Evolutionary conservation across 2,888 invertebrate genomes (phyloP), one percentile per base, ranked within the genome.

Genomic region (Alloplasta piceator): DNA sequence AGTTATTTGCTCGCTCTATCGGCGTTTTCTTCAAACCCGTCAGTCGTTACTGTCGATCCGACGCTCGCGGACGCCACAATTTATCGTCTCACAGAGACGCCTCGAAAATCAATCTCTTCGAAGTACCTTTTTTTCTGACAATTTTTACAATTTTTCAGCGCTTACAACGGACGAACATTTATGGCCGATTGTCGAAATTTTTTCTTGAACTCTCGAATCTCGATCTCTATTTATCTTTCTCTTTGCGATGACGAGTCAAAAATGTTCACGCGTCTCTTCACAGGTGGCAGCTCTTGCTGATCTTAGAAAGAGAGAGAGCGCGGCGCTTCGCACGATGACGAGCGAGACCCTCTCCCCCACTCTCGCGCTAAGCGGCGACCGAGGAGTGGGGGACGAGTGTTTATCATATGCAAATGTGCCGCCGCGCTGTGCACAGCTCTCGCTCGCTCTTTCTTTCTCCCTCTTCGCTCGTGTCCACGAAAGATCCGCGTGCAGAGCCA

Each of bases 361-460:
- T 5, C 4, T 41, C n/a, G 10, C 48, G 36, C n/a, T 26, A 26
- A 26, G 26, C 26, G 26, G 26, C 26, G 26, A 26, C 1, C 26
- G 26, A 26, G 26, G 26, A 26, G 26, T 26, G 26, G 26, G 26
- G 26, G 26, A 26, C 58, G 74, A 60, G 82, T 84, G 85, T 87
- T 89, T 89, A 87, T 89, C 87, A 85, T 87, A 87, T 87, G 88
- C 84, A 87, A 89, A 89, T 88, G 86, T 84, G 75, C 72, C 58
- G 56, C 70, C 43, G 70, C 46, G 46, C 55, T 48, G 36, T 61
- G 64, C 56, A 64, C 56, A 36, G 10, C 6, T n/a, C 43, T 43
- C 68, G 61, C 68, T 56, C 78, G 80, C 80, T 82, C 80, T 84
- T 82, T 82, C 80, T 84, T 82, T 26, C 26, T 26, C 26, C 1